Base-by-base conservation (phyloP, 2,888 invertebrate genomes). In the Pammene fasciana region DNA sequence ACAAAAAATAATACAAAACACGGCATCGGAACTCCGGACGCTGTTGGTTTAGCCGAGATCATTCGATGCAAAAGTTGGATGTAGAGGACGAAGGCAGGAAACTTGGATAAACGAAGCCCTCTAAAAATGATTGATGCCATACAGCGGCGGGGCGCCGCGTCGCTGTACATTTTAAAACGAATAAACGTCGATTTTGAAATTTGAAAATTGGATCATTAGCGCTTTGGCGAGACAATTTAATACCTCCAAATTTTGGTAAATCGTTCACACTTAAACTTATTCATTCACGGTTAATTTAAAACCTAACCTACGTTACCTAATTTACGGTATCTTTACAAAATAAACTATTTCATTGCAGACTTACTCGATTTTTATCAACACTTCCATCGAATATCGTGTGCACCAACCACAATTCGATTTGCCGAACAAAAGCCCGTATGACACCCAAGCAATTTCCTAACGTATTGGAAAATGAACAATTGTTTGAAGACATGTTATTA, bases 61-160 rank as follows among this genome's bases (percentile, higher is more conserved):
- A 90, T 86, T 90, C 90, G 86, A 89, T 87, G 90, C 85, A 88
- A 88, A 90, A 90, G 89, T 90, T 89, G 82, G 85, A 77, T 82
- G 84, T 83, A 82, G 86, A 86, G 85, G 82, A 86, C 84, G 86
- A 82, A 82, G 86, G 88, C 86, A 86, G 87, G 86, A 87, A 92
- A 91, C 89, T 90, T 87, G 90, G 91, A 90, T 90, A 90, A 90
- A 86, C 88, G 92, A 93, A 93, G 88, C 93, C 92, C 92, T 91
- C 93, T 88, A 92, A 92, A 90, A 90, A 93, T 93, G 93, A 93
- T 93, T 93, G 93, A 93, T 93, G 93, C 90, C 86, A 76, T 79
- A 74, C 78, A 79, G 79, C 81, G 77, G 76, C 78, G 79, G 81
- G 83, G 85, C 43, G 43, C 43, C 43, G 67, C 70, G 76, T 77